A percentile compares a stretch with the other conserved stretches of the same genome.
These are phyloP conservation scores for Macrobrachium nipponense DNA, from an alignment of 1,140 invertebrate genomes.

Conservation along the genomic window DNA sequence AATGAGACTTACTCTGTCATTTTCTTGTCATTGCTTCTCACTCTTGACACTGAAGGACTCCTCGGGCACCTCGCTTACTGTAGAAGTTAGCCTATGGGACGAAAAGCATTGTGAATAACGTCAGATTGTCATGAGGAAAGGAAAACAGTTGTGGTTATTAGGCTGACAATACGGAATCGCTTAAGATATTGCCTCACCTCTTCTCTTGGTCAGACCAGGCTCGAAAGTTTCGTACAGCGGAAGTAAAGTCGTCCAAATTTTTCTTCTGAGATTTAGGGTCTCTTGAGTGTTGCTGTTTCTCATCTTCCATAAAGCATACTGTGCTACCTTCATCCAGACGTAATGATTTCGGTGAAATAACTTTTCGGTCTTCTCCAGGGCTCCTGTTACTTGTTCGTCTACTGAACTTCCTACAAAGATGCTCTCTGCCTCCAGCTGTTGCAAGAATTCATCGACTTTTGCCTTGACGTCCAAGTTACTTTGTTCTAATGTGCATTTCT, in stretches of 20 bases:
- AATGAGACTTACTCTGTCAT: too few relatives aligned
- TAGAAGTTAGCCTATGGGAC: background rate
- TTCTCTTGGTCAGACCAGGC: conserved; percentile 50
- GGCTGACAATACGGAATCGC: background rate
- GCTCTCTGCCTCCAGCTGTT: conserved; percentile 49
- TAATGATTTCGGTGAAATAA: conserved; percentile 52
- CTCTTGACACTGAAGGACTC: too few relatives aligned
- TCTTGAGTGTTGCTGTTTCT: conserved; percentile 15
- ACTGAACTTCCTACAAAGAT: conserved; percentile 21
- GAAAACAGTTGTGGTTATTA: background rate
- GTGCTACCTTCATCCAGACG: conserved; percentile 44
- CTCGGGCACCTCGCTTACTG: background rate
- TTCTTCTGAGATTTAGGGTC: conserved; percentile 25
- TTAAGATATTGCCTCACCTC: conserved; percentile 34
- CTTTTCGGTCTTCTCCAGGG: conserved; percentile 34
- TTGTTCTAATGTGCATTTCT: conserved; percentile 73
- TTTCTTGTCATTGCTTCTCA: too few relatives aligned
- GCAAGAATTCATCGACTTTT: conserved; percentile 71
- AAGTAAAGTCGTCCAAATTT: conserved; percentile 52
- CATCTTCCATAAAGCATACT: conserved; percentile 30
- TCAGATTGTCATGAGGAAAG: background rate
- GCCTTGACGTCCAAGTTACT: conserved; percentile 73
- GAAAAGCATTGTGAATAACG: background rate
- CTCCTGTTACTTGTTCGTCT: background rate
- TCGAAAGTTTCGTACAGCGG: conserved; percentile 47